Evolutionary conservation across 2,797 vertebrate genomes (phyloP).

Genomic region (Dendrocincla fuliginosa): DNA sequence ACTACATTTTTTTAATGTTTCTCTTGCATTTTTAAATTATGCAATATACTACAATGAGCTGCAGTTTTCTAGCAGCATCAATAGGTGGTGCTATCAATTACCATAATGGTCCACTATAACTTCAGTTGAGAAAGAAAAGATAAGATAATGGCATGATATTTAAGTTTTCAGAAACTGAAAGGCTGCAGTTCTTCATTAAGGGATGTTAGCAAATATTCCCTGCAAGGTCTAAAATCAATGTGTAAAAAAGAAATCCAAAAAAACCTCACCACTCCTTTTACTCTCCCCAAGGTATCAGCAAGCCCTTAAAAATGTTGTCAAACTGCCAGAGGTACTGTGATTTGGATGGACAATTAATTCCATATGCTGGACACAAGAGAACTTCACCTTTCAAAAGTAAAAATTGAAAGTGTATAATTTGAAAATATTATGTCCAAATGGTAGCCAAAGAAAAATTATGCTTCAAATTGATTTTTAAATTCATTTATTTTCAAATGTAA

Average conservation of each 20-base stretch:
- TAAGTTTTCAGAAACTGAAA: neutral
- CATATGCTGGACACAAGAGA: neutral
- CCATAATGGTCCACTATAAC: neutral
- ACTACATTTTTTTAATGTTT: neutral
- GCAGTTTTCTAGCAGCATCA: neutral
- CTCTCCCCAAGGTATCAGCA: neutral
- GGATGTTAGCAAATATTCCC: neutral
- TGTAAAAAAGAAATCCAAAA: neutral
- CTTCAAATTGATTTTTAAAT: neutral
- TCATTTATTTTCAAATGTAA: neutral
- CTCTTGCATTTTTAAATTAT: neutral
- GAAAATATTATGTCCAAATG: neutral
- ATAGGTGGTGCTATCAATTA: slow-evolving; percentile 50
- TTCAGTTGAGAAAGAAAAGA: neutral
- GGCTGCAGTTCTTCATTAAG: neutral
- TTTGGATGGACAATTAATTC: neutral
- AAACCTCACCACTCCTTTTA: neutral
- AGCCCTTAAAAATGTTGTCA: neutral
- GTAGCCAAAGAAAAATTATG: neutral
- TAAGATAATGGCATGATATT: rapidly evolving
- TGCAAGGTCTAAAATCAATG: neutral
- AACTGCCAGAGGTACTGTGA: neutral
- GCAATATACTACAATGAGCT: neutral
- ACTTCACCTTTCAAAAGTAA: neutral
- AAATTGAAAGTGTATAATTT: neutral